phyloP scores from a whole-genome alignment of 1,140 invertebrate species.

The Anastrepha ludens region DNA sequence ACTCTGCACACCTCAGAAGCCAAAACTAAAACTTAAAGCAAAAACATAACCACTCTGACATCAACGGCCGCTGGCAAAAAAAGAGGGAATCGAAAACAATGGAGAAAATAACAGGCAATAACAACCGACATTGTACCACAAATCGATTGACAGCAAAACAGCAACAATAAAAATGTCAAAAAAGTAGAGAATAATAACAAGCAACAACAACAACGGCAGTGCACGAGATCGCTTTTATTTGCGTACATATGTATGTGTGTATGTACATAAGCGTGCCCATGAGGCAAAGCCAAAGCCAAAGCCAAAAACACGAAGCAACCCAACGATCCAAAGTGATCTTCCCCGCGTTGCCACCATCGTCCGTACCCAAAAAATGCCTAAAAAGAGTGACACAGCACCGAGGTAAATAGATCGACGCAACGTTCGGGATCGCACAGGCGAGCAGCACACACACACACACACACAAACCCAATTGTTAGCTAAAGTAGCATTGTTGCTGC shows the following conservation, averaged over 20 bases:
- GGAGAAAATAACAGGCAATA: neutral
- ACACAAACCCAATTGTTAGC: neutral
- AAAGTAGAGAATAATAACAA: no score
- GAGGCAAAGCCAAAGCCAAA: slow-evolving; percentile 29
- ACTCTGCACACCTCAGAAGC: neutral
- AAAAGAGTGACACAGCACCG: neutral
- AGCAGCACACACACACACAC: neutral
- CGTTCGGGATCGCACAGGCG: slow-evolving; percentile 17
- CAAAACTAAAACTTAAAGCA: neutral
- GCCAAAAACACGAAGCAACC: slow-evolving; percentile 18
- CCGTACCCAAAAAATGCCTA: neutral
- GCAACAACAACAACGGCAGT: no score
- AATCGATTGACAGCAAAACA: neutral
- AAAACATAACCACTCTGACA: neutral
- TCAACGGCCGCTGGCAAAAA: neutral
- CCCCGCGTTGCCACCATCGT: neutral
- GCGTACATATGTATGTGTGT: neutral
- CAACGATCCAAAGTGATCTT: slow-evolving; percentile 4
- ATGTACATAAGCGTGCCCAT: slow-evolving; percentile 34
- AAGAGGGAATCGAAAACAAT: neutral
- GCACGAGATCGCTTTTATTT: no score
- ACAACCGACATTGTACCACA: slow-evolving; percentile 15
- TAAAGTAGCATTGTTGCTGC: neutral
- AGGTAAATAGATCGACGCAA: neutral
- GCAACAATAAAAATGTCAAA: no score